Evolutionary conservation across 2,113 vertebrate species (phyloP).

Genomic region (Centrocercus urophasianus): DNA sequence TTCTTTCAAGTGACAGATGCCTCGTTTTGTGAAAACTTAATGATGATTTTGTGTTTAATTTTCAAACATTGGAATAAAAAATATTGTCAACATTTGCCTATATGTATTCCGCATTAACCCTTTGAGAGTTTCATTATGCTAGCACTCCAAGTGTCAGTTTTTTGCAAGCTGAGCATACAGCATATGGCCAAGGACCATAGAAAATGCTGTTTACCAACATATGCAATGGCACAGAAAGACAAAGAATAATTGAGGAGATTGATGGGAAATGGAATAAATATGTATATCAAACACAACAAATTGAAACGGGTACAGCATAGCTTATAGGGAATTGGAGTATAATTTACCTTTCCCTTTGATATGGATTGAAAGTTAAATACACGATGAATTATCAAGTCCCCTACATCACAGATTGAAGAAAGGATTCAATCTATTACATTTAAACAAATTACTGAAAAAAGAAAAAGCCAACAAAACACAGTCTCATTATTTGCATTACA

Average conservation of each 20-base stretch:
- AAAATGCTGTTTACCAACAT: conserved; percentile 45
- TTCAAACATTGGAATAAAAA: conserved; percentile 86
- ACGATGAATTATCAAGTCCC: background rate
- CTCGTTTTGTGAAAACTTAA: conserved; percentile 84
- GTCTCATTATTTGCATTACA: conserved; percentile 25
- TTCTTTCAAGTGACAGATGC: conserved; percentile 84
- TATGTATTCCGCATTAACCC: conserved; percentile 82
- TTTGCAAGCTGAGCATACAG: conserved; percentile 44
- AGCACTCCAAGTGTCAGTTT: conserved; percentile 44
- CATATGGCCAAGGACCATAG: conserved; percentile 32
- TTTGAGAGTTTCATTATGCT: conserved; percentile 61
- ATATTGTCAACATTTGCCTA: conserved; percentile 85
- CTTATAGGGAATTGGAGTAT: conserved; percentile 8
- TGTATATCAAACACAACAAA: conserved; percentile 16
- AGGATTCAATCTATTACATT: background rate
- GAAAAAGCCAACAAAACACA: background rate
- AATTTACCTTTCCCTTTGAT: conserved; percentile 26
- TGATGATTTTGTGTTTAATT: conserved; percentile 82
- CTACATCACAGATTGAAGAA: background rate
- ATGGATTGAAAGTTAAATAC: background rate
- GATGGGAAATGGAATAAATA: conserved; percentile 29
- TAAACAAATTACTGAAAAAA: conserved; percentile 15
- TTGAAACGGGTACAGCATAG: conserved; percentile 12
- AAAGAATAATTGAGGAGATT: conserved; percentile 36
- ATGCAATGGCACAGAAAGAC: conserved; percentile 53